Base-by-base conservation (phyloP, 2,113 vertebrate genomes). In the Leucopternis melanops region DNA sequence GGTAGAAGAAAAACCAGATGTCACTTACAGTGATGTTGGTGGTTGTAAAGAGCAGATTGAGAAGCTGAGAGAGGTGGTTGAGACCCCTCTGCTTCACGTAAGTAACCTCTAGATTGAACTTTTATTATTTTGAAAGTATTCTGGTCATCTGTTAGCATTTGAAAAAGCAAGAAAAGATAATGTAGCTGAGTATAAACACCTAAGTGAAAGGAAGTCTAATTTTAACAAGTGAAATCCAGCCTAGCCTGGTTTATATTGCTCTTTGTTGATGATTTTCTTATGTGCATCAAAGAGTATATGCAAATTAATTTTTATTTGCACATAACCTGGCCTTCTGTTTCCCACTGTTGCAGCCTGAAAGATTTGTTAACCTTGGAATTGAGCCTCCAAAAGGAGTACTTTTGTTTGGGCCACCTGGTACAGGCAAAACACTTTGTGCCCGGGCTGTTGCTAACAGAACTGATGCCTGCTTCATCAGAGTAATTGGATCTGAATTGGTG, bases 31-130 rank as follows among this genome's bases (percentile, higher is more conserved):
- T 58, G 99, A 99, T 77, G 99, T 99, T 40, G 99, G 99, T 86
- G 99, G 99, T 34, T 99, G 99, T 96, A 99, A 99, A 94, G 99
- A 99, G 96, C 99, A 99, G 97, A 99, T 99, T 49, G 99, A 99
- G 97, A 99, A 99, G 97, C 97, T 99, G 93, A 98, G 99, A 93
- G 99, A 99, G 97, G 99, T 99, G 81, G 99, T 99, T 2, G 99
- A 99, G 98, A 99, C 99, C 2, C 99, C 99, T 34, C 97, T 99
- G 90, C 99, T 99, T 88, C 99, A 99, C 5, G 99, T 99, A 97
- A 99, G 99, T 98, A 79, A 58, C 57, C 20, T 71, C 45, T 62
- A 77, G n/a, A 61, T 50, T 29, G 42, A 66, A 21, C 16, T 83
- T 69, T 3, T 44, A 0, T 32, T 92, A 21, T 58, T 78, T 69